These are phyloP conservation scores for Myxocyprinus asiaticus DNA, from an alignment of 2,113 vertebrate species.

Conservation along the genomic window DNA sequence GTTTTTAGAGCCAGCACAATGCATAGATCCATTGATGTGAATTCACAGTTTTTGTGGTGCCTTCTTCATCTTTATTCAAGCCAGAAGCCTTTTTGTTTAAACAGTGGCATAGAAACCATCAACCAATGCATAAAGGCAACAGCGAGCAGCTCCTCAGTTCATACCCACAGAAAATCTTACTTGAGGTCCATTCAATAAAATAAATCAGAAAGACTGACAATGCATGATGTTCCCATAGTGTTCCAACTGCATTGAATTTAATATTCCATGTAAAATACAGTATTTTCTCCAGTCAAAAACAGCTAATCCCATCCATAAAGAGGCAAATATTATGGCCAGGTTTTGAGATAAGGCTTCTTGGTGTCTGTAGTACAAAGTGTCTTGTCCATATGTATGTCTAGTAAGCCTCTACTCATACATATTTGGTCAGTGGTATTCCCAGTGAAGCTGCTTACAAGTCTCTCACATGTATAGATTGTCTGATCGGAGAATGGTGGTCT, in stretches of 20 bases:
- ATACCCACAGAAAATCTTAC: too few species aligned
- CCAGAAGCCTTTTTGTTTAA: too few species aligned
- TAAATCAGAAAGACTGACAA: too few species aligned
- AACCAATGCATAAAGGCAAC: too few species aligned
- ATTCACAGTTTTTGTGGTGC: background rate
- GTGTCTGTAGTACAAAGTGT: background rate
- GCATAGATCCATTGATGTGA: background rate
- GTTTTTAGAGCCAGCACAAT: background rate
- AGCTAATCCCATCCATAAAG: background rate
- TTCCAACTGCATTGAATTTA: background rate
- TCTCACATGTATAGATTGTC: constrained; percentile 85
- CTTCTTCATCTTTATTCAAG: too few species aligned
- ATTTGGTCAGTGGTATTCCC: constrained; percentile 2
- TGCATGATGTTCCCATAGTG: background rate
- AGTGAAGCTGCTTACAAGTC: too few species aligned
- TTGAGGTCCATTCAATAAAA: too few species aligned
- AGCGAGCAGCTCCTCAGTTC: too few species aligned
- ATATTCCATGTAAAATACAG: constrained; percentile 26
- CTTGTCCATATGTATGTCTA: background rate
- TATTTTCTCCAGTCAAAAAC: background rate
- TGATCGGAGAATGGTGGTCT: constrained; percentile 78
- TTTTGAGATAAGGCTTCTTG: background rate
- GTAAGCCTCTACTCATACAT: background rate
- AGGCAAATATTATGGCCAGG: background rate
- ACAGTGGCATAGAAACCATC: too few species aligned